These are phyloP conservation scores for Apeira syringaria DNA, from an alignment of 2,888 invertebrate species.

Conservation along the genomic window DNA sequence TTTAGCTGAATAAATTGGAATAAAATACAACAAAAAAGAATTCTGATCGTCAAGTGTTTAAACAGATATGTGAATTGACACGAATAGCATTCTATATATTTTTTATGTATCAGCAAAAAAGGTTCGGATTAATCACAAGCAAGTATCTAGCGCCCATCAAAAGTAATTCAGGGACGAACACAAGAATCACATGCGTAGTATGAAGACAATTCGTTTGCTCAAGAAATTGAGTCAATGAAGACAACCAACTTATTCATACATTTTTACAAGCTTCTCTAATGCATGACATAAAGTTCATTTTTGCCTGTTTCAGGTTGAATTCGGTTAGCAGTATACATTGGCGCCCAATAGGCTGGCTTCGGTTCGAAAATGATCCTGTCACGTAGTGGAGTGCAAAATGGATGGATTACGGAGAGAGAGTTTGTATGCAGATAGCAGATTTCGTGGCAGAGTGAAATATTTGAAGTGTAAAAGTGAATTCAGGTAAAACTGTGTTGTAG, in stretches of 20 bases:
- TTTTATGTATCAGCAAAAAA: too few species aligned
- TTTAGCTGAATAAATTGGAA: too few species aligned
- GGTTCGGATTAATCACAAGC: too few species aligned
- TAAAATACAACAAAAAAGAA: too few species aligned
- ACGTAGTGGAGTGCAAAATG: conserved; percentile 46
- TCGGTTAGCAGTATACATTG: conserved; percentile 27
- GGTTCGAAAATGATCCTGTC: conserved; percentile 39
- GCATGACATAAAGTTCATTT: neutral
- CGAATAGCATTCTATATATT: too few species aligned
- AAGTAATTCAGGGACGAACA: conserved; percentile 30
- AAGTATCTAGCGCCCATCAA: too few species aligned
- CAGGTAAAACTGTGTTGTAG: conserved; percentile 1
- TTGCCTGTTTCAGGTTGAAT: neutral
- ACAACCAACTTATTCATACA: conserved; percentile 24
- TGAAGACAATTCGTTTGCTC: conserved; percentile 45
- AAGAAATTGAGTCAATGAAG: conserved; percentile 55
- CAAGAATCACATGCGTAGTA: conserved; percentile 41
- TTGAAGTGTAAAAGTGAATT: neutral
- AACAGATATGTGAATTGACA: too few species aligned
- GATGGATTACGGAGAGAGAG: conserved; percentile 34
- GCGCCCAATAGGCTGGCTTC: conserved; percentile 48
- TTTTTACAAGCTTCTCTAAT: neutral
- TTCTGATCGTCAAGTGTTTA: too few species aligned
- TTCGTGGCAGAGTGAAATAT: conserved; percentile 1
- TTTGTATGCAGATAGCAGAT: conserved; percentile 19